Base-by-base conservation (phyloP, 2,797 vertebrate genomes). In the Phataginus tricuspis region DNA sequence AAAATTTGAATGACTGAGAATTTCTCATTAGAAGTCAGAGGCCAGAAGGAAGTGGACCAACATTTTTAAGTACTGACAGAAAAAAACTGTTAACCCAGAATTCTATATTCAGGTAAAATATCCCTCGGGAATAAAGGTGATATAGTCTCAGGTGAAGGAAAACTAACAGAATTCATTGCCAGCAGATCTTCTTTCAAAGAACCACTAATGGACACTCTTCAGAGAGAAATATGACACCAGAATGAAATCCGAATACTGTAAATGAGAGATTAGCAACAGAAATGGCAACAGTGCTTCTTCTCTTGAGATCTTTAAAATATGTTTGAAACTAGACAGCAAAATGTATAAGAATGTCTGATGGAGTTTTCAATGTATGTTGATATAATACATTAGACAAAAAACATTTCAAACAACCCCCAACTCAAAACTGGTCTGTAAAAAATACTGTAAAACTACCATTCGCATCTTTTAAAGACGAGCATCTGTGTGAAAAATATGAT, bases 1-100 rank as follows among this genome's bases (percentile, higher is more conserved):
- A 94, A 90, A 93, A 94, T 2, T 55, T 8, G 21, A 85, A 75
- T 51, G 15, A 86, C 10, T 57, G 39, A 66, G 29, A 84, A 95
- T 85, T 94, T 86, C 79, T 96, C 77, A 53, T 68, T 13, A 95
- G 71, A 94, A 90, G 64, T 25, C 37, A 84, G 51, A 83, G 42
- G 49, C 27, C 21, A 88, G 13, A 37, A 94, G 12, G 29, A 89
- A 93, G 21, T 27, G 18, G 15, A 19, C 63, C 4, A 63, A 39
- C 42, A 71, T 64, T 95, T 93, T 86, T 77, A 96, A 96, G 39
- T 27, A 6, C 34, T 86, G 51, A 86, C 19, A 77, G 27, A n/a
- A 89, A 92, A 61, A 16, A 72, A 71, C 29, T 90, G 14, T 83
- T 69, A 74, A 88, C 51, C 11, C 9, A 39, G 53, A 82, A 55